These are phyloP conservation scores for Coryphaenoides rupestris DNA, from an alignment of 2,113 vertebrate genomes.

Conservation along the genomic window DNA sequence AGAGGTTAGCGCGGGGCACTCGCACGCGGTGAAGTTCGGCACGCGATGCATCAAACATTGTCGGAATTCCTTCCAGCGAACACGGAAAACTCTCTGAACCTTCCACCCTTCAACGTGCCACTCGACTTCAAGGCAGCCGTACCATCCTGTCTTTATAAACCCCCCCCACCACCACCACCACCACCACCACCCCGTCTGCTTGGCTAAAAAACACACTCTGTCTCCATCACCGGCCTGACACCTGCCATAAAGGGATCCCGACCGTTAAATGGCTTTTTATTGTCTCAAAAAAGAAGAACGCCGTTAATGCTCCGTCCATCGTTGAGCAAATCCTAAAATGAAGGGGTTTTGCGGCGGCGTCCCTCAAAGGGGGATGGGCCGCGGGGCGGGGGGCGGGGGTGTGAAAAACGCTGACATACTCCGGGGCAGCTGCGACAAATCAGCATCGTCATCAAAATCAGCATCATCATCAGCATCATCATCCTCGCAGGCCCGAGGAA, in stretches of 20 bases:
- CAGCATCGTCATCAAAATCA: too few relatives aligned
- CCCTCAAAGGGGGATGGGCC: constrained; percentile 5
- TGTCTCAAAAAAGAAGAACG: neutral
- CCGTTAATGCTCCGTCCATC: neutral
- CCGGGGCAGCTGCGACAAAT: constrained; percentile 34
- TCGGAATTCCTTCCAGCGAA: neutral
- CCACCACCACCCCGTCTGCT: too few relatives aligned
- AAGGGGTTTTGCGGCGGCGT: neutral
- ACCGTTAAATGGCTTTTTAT: neutral
- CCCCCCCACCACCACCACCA: too few relatives aligned
- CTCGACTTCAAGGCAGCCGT: constrained; percentile 3
- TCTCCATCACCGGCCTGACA: neutral
- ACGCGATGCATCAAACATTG: neutral
- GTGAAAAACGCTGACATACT: neutral
- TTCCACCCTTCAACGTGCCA: constrained; percentile 10
- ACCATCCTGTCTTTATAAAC: neutral
- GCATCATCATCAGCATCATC: too few relatives aligned
- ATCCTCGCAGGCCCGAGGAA: too few relatives aligned
- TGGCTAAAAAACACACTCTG: neutral
- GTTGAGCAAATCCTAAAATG: constrained; percentile 13
- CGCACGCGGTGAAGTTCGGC: neutral
- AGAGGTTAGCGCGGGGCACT: too few relatives aligned
- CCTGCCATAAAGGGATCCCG: neutral
- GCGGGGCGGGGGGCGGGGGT: too few relatives aligned
- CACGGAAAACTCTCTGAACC: neutral